Conservation (phyloP, 2,113 vertebrate genomes). For the Siphamia tubifer region DNA sequence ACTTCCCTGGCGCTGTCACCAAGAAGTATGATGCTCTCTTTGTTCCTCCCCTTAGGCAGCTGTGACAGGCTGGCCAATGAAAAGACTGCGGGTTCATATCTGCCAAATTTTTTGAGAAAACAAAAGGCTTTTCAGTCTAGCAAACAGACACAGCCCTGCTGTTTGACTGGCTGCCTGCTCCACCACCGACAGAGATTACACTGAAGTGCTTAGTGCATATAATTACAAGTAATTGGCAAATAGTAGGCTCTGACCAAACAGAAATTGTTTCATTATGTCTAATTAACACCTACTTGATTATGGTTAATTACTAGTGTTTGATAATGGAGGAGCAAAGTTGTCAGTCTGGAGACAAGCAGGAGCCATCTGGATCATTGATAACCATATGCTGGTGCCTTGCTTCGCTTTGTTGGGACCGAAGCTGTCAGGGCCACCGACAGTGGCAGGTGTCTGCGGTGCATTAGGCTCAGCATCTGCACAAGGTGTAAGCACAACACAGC, state of each 20-base stretch:
- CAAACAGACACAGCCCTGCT: conserved; percentile 73
- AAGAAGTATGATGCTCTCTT: conserved; percentile 78
- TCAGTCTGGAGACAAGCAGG: conserved; percentile 89
- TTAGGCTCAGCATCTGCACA: conserved; percentile 50
- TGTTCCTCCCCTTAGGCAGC: conserved; percentile 80
- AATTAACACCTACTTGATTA: conserved; percentile 99
- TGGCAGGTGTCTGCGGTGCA: conserved; percentile 75
- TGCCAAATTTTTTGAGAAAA: conserved; percentile 91
- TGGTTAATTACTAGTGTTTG: conserved; percentile 97
- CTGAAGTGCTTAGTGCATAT: conserved; percentile 86
- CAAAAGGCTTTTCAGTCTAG: conserved; percentile 85
- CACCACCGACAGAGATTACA: conserved; percentile 45
- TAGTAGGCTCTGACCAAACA: conserved; percentile 91
- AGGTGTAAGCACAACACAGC: conserved; percentile 63
- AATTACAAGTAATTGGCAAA: conserved; percentile 96
- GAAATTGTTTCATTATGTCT: conserved; percentile 97
- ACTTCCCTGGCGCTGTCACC: conserved; percentile 78
- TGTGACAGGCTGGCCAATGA: conserved; percentile 89
- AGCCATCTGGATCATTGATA: conserved; percentile 92
- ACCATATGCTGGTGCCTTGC: conserved; percentile 80
- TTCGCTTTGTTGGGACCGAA: conserved; percentile 64
- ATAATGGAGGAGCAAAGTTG: conserved; percentile 93
- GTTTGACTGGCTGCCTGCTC: conserved; percentile 56
- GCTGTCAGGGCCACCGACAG: conserved; percentile 73
- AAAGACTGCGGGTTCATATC: conserved; percentile 86